Percentiles rank a stretch among this genome's conserved stretches.
Conservation (phyloP, 2,113 vertebrate species). For the Eudorcas thomsonii region DNA sequence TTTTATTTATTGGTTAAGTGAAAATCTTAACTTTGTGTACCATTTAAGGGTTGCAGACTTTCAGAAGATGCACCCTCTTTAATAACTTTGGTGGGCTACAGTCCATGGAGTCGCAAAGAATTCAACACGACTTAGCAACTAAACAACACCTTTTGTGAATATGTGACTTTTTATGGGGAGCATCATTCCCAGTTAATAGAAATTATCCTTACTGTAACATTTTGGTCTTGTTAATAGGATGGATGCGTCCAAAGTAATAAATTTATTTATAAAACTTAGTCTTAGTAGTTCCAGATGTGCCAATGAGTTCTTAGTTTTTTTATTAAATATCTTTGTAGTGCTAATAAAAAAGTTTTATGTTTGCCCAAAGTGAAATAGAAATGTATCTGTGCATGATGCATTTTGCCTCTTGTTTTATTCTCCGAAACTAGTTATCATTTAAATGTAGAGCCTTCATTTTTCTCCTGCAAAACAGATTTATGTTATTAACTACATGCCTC, state of each 20-base stretch:
- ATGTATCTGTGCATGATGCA: not conserved
- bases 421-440: constrained; percentile 59
- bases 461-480: constrained; percentile 60
- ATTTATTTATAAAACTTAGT: not conserved
- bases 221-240: not conserved
- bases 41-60: not conserved
- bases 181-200: not conserved
- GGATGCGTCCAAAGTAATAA: constrained; percentile 1
- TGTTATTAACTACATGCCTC: constrained; percentile 64
- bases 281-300: not conserved
- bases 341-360: constrained; percentile 60
- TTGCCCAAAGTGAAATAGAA: constrained; percentile 51
- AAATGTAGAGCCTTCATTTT: constrained; percentile 64
- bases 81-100: not conserved
- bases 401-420: constrained; percentile 54
- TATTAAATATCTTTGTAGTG: constrained; percentile 26
- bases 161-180: not conserved
- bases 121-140: not conserved
- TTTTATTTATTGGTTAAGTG: not conserved
- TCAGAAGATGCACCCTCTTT: not conserved
- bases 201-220: constrained; percentile 18
- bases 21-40: not conserved
- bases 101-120: not conserved
- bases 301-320: not conserved
- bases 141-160: not conserved